Evolutionary conservation across 2,113 vertebrate genomes (phyloP).

Genomic region (Crocuta crocuta): DNA sequence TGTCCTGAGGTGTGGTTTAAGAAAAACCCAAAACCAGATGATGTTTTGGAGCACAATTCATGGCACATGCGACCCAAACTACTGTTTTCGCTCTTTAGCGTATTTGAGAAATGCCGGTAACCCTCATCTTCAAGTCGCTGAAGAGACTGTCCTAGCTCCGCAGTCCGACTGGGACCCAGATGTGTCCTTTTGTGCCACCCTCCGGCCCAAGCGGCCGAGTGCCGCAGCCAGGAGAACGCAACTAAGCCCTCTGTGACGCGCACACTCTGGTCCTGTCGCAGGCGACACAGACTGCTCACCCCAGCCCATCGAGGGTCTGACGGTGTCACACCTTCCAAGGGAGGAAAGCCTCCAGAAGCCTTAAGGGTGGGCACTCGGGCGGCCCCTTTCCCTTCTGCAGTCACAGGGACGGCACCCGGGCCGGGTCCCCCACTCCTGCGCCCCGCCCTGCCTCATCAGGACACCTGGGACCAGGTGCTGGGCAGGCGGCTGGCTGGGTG

Average conservation of each 20-base stretch:
- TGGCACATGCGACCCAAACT: background rate
- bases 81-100: constrained; percentile 74
- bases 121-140: constrained; percentile 92
- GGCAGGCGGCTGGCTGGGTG: background rate
- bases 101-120: constrained; percentile 94
- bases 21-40: background rate
- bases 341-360: constrained; percentile 5
- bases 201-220: constrained; percentile 88
- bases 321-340: background rate
- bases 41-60: constrained; percentile 17
- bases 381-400: background rate
- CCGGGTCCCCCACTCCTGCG: background rate
- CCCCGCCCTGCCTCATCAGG: background rate
- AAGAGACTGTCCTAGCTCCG: constrained; percentile 91
- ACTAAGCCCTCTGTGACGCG: background rate
- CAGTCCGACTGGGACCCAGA: constrained; percentile 94
- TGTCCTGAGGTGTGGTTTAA: background rate
- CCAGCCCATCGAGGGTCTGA: background rate
- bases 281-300: fast-evolving
- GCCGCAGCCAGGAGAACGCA: constrained; percentile 77
- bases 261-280: fast-evolving
- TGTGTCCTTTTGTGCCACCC: constrained; percentile 93
- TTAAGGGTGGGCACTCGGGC: fast-evolving
- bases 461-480: background rate
- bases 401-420: background rate